phyloP scores from a whole-genome alignment of 1,140 invertebrate species.

The Nebria ingens region DNA sequence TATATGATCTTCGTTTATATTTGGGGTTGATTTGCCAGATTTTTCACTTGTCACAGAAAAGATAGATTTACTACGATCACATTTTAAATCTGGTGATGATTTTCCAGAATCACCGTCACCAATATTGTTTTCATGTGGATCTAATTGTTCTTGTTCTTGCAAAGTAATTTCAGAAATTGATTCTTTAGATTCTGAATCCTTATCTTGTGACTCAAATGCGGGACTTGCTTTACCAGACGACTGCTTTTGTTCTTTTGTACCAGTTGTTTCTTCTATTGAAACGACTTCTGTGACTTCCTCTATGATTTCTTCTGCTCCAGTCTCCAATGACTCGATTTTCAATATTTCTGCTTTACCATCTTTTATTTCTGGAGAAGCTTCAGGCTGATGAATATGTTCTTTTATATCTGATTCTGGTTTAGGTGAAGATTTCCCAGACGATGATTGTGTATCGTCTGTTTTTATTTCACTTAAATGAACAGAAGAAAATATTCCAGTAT shows the following conservation, averaged over 20 bases:
- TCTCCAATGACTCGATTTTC: slow-evolving; percentile 4
- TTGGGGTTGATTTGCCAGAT: slow-evolving; percentile 39
- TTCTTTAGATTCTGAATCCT: neutral
- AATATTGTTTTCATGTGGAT: too few species aligned
- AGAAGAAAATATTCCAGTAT: neutral
- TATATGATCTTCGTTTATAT: slow-evolving; percentile 24
- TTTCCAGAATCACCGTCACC: too few species aligned
- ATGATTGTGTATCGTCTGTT: neutral
- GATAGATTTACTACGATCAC: neutral
- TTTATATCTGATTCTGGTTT: neutral
- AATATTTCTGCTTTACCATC: neutral
- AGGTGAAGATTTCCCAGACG: neutral
- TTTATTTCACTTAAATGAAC: neutral
- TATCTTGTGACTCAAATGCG: neutral
- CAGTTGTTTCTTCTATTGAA: neutral
- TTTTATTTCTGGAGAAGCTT: neutral
- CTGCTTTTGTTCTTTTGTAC: neutral
- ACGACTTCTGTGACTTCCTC: slow-evolving; percentile 4
- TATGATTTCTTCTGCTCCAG: slow-evolving; percentile 3
- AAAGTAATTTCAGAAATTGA: neutral
- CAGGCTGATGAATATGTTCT: neutral
- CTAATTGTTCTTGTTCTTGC: too few species aligned
- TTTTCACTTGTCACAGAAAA: slow-evolving; percentile 17
- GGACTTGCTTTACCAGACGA: neutral
- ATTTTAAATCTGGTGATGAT: slow-evolving; percentile 22